Conservation (phyloP, 2,888 invertebrate genomes). For the Bruchidius siliquastri region DNA sequence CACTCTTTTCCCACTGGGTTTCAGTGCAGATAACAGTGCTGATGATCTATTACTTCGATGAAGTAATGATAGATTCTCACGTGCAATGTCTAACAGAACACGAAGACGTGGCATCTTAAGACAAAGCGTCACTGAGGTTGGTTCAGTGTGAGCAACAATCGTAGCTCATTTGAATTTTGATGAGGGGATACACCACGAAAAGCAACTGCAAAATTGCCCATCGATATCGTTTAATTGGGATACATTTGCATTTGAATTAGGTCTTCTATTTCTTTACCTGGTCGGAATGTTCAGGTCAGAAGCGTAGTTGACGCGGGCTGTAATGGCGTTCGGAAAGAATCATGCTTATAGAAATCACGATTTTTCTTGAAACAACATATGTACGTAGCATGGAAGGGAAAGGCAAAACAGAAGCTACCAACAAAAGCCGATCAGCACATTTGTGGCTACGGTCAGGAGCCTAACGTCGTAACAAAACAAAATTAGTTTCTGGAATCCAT, state of each 20-base stretch:
- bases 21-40: background rate
- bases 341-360: too few species aligned
- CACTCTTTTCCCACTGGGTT: too few species aligned
- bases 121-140: background rate
- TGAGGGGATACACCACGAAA: background rate
- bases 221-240: background rate
- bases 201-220: background rate
- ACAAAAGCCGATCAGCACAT: too few species aligned
- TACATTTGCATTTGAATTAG: background rate
- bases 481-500: too few species aligned
- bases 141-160: conserved; percentile 11
- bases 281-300: background rate
- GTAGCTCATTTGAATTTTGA: conserved; percentile 14
- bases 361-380: too few species aligned
- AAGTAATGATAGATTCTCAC: background rate
- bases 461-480: too few species aligned
- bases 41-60: background rate
- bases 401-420: too few species aligned
- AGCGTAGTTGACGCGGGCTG: background rate
- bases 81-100: background rate
- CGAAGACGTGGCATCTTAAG: background rate
- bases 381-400: too few species aligned
- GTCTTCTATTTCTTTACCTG: background rate
- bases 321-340: too few species aligned
- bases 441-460: too few species aligned